These are phyloP conservation scores for Porites cylindrica DNA, from an alignment of 92 coral and sea anemone species.

Conservation along the genomic window DNA sequence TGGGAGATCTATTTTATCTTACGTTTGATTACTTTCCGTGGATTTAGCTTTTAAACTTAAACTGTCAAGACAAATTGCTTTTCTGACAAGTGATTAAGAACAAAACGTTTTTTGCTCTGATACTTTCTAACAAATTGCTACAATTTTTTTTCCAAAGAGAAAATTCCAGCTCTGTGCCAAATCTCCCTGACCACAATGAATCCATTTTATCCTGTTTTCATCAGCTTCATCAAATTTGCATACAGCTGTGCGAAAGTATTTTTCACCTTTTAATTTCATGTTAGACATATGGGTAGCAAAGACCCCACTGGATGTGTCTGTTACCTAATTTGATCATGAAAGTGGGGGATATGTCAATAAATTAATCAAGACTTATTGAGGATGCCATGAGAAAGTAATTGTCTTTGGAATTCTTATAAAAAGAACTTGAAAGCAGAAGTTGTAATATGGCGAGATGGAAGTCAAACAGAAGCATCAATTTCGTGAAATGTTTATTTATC, in stretches of 20 bases:
- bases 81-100: too few relatives aligned
- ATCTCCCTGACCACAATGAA: neutral
- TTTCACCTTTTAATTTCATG: neutral
- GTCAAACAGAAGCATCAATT: too few relatives aligned
- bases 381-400: neutral
- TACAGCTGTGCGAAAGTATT: neutral
- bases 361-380: neutral
- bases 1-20: too few relatives aligned
- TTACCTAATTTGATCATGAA: neutral
- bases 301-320: neutral
- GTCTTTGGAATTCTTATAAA: neutral
- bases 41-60: too few relatives aligned
- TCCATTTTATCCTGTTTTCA: constrained; percentile 9
- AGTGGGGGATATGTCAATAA: neutral
- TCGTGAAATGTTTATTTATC: too few relatives aligned
- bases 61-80: too few relatives aligned
- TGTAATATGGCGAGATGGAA: too few relatives aligned
- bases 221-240: constrained; percentile 21
- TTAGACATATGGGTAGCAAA: constrained; percentile 3
- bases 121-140: neutral
- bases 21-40: too few relatives aligned
- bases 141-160: neutral
- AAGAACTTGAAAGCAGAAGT: too few relatives aligned
- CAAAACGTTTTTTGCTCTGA: neutral
- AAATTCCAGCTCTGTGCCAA: neutral